phyloP scores from a whole-genome alignment of 2,888 invertebrate species.

The Coecobrya sp. region DNA sequence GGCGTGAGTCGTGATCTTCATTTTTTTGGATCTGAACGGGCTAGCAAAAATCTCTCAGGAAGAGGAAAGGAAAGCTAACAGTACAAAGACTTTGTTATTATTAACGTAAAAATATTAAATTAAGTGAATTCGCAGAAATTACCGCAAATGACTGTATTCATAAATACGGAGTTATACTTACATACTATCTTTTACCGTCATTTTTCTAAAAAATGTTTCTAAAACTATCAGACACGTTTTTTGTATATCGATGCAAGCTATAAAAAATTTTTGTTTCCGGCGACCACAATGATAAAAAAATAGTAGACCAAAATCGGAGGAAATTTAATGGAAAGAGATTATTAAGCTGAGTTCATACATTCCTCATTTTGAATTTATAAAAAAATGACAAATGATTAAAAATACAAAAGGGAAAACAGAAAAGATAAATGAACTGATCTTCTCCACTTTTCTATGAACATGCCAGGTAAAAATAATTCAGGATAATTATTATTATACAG shows the following conservation, averaged over 20 bases:
- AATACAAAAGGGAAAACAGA: neutral
- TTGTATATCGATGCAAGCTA: neutral
- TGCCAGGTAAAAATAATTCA: neutral
- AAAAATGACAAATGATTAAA: neutral
- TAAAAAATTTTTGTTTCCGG: neutral
- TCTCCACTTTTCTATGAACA: neutral
- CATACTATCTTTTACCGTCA: neutral
- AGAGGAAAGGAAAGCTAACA: slow-evolving; percentile 17
- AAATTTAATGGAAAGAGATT: slow-evolving; percentile 40
- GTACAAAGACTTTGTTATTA: slow-evolving; percentile 41
- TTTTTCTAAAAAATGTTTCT: neutral
- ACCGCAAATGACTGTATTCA: slow-evolving; percentile 39
- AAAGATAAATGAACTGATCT: slow-evolving; percentile 13
- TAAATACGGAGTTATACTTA: neutral
- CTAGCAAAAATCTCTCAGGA: neutral
- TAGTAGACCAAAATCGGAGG: neutral
- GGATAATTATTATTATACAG: too few species aligned
- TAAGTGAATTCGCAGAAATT: slow-evolving; percentile 27
- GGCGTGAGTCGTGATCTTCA: neutral
- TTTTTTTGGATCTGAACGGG: neutral
- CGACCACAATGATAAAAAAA: neutral
- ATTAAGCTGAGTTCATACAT: neutral
- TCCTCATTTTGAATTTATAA: neutral
- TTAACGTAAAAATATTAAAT: neutral
- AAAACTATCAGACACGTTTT: neutral